Evolutionary conservation across 2,888 invertebrate species (phyloP).

Genomic region (Asteroscopus sphinx): DNA sequence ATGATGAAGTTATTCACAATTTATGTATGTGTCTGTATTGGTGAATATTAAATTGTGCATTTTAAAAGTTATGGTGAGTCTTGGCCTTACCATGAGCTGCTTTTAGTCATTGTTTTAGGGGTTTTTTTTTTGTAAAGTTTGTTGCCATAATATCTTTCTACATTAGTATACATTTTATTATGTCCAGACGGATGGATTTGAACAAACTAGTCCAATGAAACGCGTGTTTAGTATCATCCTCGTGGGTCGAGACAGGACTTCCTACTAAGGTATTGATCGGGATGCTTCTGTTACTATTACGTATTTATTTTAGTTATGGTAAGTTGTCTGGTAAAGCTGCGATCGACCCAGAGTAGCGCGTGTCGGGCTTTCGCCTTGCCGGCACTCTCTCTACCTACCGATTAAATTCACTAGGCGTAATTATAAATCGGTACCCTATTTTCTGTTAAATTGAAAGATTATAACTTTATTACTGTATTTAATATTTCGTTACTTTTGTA

Average conservation of each 20-base stretch:
- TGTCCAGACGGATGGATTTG: slow-evolving; percentile 87
- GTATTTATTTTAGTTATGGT: slow-evolving; percentile 80
- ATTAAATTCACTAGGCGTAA: slow-evolving; percentile 65
- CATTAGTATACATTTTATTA: slow-evolving; percentile 87
- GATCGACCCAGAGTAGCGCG: slow-evolving; percentile 56
- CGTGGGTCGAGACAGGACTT: slow-evolving; percentile 72
- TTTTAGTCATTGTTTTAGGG: slow-evolving; percentile 90
- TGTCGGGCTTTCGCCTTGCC: slow-evolving; percentile 47
- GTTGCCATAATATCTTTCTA: slow-evolving; percentile 90
- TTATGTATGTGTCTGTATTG: slow-evolving; percentile 89
- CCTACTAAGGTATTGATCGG: slow-evolving; percentile 67
- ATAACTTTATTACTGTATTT: slow-evolving; percentile 84
- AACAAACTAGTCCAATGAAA: slow-evolving; percentile 88
- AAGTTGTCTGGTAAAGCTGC: slow-evolving; percentile 61
- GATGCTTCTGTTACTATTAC: slow-evolving; percentile 74
- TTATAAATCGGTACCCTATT: slow-evolving; percentile 76
- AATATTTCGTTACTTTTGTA: slow-evolving; percentile 88
- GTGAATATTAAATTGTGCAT: slow-evolving; percentile 90
- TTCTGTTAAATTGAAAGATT: slow-evolving; percentile 85
- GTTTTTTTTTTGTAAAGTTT: slow-evolving; percentile 86
- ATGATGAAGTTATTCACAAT: slow-evolving; percentile 89
- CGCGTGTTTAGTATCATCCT: slow-evolving; percentile 72
- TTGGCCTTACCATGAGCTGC: slow-evolving; percentile 84
- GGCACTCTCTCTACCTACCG: slow-evolving; percentile 58
- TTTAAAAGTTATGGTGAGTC: slow-evolving; percentile 86